A percentile compares a stretch with the other conserved stretches of the same genome.
Evolutionary conservation across 2,797 vertebrate species (phyloP).

Genomic region (Tangara arthus): DNA sequence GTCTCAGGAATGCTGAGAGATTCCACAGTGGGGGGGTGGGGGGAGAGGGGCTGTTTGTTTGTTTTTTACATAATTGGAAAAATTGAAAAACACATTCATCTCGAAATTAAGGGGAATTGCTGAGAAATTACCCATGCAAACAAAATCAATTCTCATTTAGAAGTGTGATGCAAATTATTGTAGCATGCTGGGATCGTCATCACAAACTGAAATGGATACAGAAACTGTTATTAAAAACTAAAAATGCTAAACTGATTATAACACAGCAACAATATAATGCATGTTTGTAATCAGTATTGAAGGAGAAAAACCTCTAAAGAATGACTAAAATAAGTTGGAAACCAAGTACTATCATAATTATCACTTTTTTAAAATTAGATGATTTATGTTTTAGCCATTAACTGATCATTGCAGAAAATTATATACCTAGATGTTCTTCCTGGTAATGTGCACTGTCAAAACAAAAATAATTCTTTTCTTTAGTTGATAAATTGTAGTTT

Average conservation of each 20-base stretch:
- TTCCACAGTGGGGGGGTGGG: fast-evolving
- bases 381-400: neutral
- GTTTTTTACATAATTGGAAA: neutral
- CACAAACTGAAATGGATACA: neutral
- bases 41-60: neutral
- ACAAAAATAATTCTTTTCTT: neutral
- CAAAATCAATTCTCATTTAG: constrained; percentile 1
- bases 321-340: neutral
- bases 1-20: neutral
- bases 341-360: neutral
- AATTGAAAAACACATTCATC: neutral
- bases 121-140: constrained; percentile 20
- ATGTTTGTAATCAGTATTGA: neutral
- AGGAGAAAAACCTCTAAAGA: neutral
- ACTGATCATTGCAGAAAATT: neutral
- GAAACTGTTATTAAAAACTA: neutral
- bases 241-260: neutral
- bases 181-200: neutral
- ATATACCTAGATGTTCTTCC: neutral
- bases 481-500: neutral
- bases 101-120: neutral
- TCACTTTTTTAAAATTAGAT: neutral
- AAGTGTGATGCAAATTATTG: neutral
- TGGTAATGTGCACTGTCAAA: neutral
- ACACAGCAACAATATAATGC: neutral